Evolutionary conservation across 2,797 vertebrate species (phyloP), one percentile per base, ranked within the genome.

Genomic region (Hipposideros larvatus): DNA sequence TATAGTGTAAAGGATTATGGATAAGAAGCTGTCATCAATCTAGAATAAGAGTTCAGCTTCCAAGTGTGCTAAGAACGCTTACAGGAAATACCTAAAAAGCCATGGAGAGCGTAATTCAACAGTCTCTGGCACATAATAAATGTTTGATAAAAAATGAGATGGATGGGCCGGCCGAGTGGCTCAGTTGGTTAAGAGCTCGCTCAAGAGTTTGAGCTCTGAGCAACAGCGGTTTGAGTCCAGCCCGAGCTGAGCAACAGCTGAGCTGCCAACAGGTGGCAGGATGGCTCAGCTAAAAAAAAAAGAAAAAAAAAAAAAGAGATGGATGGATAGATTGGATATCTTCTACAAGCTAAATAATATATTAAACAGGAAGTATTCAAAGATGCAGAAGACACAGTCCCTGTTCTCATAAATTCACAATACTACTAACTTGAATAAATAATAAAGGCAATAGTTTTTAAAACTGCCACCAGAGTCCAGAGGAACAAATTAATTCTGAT

Each of bases 291-390:
- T 37, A 37, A 37, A 37, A 37, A 37, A 34, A 34, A 34, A 34
- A 34, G 3, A 34, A 37, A 37, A 37, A 37, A 37, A n/a, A 85
- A 77, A 92, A 80, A 15, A 70, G 43, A 70, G 46, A 79, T 24
- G 26, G 31, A 84, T 71, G 28, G 11, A 87, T 73, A 26, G 53
- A 89, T 2, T 80, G 4, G 19, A 84, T 68, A 55, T n/a, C 34
- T 94, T 83, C 86, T 55, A 79, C 9, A 96, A 87, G 31, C 8
- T 61, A 90, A 90, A 78, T n/a, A 79, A 70, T n/a, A 34, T 24
- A 91, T 48, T 88, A 75, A 92, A 74, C 13, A 93, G 43, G 77
- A 95, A 48, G 5, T 86, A 91, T 34, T 37, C 93, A 87, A 95
- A 95, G 26, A 94, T 68, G 41, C 93, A 1, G 66, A 85, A 83